phyloP scores from a whole-genome alignment of 1,140 invertebrate species.

The Neodiprion virginianus region DNA sequence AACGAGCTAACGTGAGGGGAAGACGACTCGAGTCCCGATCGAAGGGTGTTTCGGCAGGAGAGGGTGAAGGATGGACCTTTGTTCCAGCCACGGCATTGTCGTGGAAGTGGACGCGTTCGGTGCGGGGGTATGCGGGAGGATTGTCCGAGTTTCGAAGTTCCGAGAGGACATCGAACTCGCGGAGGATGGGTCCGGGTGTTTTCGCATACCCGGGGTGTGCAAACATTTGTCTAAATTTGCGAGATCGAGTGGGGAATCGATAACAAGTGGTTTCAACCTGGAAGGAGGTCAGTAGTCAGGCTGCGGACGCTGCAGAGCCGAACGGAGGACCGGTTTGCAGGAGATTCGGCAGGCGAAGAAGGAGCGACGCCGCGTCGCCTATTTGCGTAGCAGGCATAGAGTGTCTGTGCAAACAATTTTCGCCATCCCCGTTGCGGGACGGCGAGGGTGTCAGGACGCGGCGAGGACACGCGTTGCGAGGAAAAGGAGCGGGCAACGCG shows the following conservation, averaged over 20 bases:
- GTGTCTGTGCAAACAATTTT: constrained; percentile 5
- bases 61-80: too few species aligned
- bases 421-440: neutral
- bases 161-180: neutral
- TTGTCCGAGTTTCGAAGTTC: neutral
- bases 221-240: neutral
- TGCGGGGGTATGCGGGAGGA: neutral
- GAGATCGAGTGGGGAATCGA: too few species aligned
- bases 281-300: too few species aligned
- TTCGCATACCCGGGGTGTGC: too few species aligned
- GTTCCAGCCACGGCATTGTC: neutral
- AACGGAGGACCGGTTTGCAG: neutral
- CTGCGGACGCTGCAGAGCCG: neutral
- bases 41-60: too few species aligned
- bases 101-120: neutral
- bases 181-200: neutral
- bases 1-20: too few species aligned
- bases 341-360: neutral
- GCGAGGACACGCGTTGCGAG: neutral
- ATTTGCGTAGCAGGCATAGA: neutral
- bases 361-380: neutral
- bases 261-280: too few species aligned
- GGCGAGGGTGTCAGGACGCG: neutral
- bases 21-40: too few species aligned
- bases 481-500: neutral